These are phyloP conservation scores for Hipposideros larvatus DNA, from an alignment of 2,797 vertebrate genomes.

Conservation along the genomic window DNA sequence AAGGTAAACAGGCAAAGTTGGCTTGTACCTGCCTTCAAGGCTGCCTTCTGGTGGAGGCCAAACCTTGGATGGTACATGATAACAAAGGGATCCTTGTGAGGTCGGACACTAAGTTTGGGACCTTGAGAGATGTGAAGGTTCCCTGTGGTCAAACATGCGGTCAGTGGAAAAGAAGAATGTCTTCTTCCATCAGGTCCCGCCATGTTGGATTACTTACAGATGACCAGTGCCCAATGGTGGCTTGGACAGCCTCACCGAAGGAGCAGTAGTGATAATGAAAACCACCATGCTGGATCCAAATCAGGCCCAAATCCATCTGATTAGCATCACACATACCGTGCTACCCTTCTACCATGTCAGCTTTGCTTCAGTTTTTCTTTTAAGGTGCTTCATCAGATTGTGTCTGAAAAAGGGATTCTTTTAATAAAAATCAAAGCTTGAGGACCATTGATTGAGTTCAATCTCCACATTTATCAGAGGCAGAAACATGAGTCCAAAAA, in stretches of 20 bases:
- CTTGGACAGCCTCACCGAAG: too few species aligned
- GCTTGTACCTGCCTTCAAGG: neutral
- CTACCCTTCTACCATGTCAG: neutral
- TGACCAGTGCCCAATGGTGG: neutral
- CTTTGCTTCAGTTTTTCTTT: neutral
- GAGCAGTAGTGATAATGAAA: rapidly evolving
- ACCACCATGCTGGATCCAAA: rapidly evolving
- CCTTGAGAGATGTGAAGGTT: neutral
- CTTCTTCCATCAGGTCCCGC: neutral
- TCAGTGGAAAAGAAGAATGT: neutral
- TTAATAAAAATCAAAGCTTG: neutral
- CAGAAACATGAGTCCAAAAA: neutral
- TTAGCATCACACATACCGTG: neutral
- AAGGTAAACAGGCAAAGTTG: neutral
- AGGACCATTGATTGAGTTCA: neutral
- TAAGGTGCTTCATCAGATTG: neutral
- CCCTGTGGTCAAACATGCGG: rapidly evolving
- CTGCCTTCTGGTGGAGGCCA: too few species aligned
- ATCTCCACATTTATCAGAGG: neutral
- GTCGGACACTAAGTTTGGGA: neutral
- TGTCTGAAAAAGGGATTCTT: neutral
- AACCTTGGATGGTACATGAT: rapidly evolving
- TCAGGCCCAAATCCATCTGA: neutral
- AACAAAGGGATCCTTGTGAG: neutral
- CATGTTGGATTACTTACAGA: neutral